Base-by-base conservation (phyloP, 2,888 invertebrate genomes). In the Ctena decussata region DNA sequence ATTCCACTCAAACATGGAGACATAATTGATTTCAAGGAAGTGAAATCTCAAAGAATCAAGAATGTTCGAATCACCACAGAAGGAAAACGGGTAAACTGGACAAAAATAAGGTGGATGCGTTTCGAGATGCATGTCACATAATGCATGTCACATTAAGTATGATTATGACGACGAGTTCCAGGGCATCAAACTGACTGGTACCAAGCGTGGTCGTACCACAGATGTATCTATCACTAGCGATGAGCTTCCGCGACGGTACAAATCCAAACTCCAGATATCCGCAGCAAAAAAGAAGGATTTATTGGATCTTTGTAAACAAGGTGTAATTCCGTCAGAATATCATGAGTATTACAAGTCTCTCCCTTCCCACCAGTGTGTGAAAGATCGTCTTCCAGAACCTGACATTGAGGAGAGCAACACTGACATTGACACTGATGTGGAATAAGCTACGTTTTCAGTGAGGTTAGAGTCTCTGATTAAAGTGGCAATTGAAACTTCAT, bases 1-100 rank as follows among this genome's bases (percentile, higher is more conserved):
- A 39, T 82, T 30, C 77, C 82, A 21, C 15, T 77, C 12, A 76
- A 71, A 72, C 60, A 69, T 44, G 57, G 69, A 39, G 82, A 82
- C 44, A 44, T 82, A 1, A 18, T 27, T 15, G 60, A 82, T 24
- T 57, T 57, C 41, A 82, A 82, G 30, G 37, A 32, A 18, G 24
- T 79, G n/a, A 53, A 44, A 15, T 27, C 2, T 21, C 11, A 60
- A 32, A 72, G 53, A 70, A 35, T 15, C 12, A 49, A 49, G 30
- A 74, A 74, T 49, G 57, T 74, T n/a, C 30, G n/a, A 12, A 11
- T 24, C 49, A 53, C 74, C 30, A 53, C 24, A 8, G 57, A 72
- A 24, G 79, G 57, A 11, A 72, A n/a, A 79, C 39, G 37, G 11
- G 60, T 72, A 5, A 18, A 72, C 21, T 73, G 79, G 79, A 72